Conservation (phyloP, 2,113 vertebrate genomes). For the Macrotus californicus region DNA sequence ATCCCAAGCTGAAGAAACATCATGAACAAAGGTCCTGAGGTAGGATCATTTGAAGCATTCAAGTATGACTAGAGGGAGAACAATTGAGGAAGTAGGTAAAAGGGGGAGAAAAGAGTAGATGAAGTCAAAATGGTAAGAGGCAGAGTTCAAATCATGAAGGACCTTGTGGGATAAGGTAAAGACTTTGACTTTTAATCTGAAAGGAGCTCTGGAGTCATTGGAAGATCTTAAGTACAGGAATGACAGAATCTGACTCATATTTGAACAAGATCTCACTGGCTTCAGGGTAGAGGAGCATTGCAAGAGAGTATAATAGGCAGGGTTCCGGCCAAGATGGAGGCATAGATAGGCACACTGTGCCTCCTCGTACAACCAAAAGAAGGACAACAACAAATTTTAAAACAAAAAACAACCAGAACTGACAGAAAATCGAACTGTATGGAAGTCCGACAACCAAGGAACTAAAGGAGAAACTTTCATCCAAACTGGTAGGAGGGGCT, state of each 20-base stretch:
- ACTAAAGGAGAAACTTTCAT: no score
- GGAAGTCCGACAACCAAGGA: no score
- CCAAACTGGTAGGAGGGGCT: no score
- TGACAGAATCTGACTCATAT: background rate
- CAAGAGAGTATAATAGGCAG: background rate
- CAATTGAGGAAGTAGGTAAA: background rate
- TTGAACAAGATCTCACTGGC: background rate
- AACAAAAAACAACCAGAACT: no score
- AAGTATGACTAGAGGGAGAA: background rate
- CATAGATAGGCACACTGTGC: no score
- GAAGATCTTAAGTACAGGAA: background rate
- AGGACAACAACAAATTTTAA: no score
- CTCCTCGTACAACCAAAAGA: no score
- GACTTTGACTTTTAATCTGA: background rate
- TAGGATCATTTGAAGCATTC: background rate
- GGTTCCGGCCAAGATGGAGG: no score
- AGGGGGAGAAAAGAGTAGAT: background rate
- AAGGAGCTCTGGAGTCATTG: background rate
- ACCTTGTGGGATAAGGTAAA: background rate
- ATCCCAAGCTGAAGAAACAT: background rate
- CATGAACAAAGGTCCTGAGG: background rate
- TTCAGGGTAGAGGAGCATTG: background rate
- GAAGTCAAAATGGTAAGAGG: background rate
- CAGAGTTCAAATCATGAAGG: background rate
- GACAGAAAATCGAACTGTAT: no score